Evolutionary conservation across 2,113 vertebrate species (phyloP).

Genomic region (Alligator mississippiensis): DNA sequence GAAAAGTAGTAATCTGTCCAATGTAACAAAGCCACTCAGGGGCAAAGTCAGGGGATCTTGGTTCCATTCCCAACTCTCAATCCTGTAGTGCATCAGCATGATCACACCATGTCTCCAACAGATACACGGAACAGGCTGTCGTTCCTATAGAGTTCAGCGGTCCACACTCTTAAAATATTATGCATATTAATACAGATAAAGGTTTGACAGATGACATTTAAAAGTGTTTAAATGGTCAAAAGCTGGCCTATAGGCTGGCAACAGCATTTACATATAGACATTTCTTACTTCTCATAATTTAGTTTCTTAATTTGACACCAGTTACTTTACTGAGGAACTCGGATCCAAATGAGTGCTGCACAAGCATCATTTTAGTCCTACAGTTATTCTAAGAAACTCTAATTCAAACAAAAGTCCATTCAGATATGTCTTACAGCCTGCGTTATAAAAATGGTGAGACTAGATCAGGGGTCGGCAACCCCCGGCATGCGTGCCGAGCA

Average conservation of each 20-base stretch:
- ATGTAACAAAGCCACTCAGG: neutral
- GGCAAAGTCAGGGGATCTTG: neutral
- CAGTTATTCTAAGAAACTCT: no score
- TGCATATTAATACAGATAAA: neutral
- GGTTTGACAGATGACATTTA: accelerated
- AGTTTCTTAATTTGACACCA: neutral
- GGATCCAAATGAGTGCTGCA: no score
- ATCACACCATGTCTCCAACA: neutral
- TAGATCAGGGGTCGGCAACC: no score
- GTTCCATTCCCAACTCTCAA: accelerated
- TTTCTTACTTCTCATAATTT: neutral
- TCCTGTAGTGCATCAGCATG: neutral
- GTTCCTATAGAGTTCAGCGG: accelerated
- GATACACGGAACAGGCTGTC: no score
- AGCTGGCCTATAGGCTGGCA: no score
- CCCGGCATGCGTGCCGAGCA: no score
- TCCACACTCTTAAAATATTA: neutral
- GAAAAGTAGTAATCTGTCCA: neutral
- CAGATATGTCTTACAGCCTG: no score
- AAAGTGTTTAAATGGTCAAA: no score
- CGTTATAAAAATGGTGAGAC: no score
- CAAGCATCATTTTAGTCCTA: no score
- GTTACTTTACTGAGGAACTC: neutral
- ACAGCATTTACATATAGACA: no score
- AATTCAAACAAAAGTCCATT: no score